Evolutionary conservation across 2,888 invertebrate species (phyloP).

Genomic region (Flabesymbios commensalis): DNA sequence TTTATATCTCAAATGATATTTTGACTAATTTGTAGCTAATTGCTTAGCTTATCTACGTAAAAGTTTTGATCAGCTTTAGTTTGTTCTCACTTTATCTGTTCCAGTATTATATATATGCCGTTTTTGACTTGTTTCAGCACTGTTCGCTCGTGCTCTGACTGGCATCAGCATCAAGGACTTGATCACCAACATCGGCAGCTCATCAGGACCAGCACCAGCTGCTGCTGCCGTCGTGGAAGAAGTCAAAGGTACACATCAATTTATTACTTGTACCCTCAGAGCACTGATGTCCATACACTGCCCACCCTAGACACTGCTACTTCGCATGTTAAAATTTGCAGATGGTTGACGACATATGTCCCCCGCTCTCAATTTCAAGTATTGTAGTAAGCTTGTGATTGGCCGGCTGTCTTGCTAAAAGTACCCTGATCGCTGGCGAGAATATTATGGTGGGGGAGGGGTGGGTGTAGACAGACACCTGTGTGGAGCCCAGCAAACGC

Average conservation of each 20-base stretch:
- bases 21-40: not conserved
- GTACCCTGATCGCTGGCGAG: too few relatives aligned
- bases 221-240: constrained; percentile 49
- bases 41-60: not conserved
- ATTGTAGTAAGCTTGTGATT: too few relatives aligned
- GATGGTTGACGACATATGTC: too few relatives aligned
- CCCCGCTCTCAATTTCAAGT: too few relatives aligned
- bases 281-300: not conserved
- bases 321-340: too few relatives aligned
- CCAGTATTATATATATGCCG: not conserved
- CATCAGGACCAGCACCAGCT: constrained; percentile 83
- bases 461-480: too few relatives aligned
- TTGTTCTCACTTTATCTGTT: not conserved
- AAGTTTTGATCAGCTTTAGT: not conserved
- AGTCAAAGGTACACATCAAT: constrained; percentile 14
- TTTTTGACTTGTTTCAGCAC: constrained; percentile 53
- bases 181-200: constrained; percentile 90
- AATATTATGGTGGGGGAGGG: too few relatives aligned
- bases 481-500: too few relatives aligned
- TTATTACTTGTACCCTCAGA: not conserved
- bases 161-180: constrained; percentile 90
- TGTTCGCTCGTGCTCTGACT: constrained; percentile 96
- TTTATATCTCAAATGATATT: too few relatives aligned
- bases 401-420: too few relatives aligned
- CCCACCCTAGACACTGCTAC: too few relatives aligned